A percentile compares a stretch with the other conserved stretches of the same genome.
Evolutionary conservation across 2,888 invertebrate genomes (phyloP).

Genomic region (Slavum lentiscoides): DNA sequence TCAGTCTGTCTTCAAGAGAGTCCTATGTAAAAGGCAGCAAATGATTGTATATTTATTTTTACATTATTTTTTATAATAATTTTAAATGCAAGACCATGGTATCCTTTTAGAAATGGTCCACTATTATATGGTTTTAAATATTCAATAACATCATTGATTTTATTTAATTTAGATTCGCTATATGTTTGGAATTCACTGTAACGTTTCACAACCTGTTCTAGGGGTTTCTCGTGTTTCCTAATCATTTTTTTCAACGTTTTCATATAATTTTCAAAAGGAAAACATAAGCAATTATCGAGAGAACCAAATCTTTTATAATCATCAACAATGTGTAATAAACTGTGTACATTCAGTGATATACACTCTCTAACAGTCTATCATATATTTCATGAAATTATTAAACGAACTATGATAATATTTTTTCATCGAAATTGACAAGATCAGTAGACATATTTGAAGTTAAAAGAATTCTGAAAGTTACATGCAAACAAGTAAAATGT

Average conservation of each 20-base stretch:
- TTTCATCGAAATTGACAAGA: constrained; percentile 8
- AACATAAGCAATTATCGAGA: constrained; percentile 7
- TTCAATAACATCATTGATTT: not conserved
- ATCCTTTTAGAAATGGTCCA: not conserved
- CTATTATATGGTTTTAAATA: not conserved
- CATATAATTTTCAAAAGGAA: constrained; percentile 11
- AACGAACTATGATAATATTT: constrained; percentile 8
- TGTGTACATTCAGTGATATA: not conserved
- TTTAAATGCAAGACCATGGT: not conserved
- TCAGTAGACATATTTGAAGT: not conserved
- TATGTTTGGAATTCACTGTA: not conserved
- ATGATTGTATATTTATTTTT: constrained; percentile 8
- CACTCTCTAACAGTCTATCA: too few relatives aligned
- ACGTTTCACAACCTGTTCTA: not conserved
- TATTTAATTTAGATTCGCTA: not conserved
- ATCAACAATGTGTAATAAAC: constrained; percentile 1
- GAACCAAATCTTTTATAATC: constrained; percentile 3
- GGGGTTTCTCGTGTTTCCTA: not conserved
- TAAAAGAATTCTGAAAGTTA: constrained; percentile 5
- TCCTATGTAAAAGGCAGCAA: not conserved
- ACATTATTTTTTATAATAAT: constrained; percentile 2
- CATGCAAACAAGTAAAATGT: constrained; percentile 16
- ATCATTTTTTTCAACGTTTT: constrained; percentile 4
- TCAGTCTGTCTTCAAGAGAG: not conserved
- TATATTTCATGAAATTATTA: constrained; percentile 5